phyloP scores from a whole-genome alignment of 2,113 vertebrate species.

The Vimba vimba region DNA sequence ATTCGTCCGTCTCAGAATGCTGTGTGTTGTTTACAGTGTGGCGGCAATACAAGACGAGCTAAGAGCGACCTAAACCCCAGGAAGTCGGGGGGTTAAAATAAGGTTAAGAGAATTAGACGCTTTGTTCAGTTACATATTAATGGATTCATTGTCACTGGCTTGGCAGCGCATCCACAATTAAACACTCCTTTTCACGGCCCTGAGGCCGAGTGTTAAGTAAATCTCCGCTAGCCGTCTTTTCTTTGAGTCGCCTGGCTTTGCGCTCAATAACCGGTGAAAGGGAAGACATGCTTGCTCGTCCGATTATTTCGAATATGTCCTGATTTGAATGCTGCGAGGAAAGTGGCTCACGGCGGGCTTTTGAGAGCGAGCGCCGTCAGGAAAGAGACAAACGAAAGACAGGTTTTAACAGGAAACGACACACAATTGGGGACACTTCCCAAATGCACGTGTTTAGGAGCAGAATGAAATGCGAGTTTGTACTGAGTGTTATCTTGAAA shows the following conservation, averaged over 20 bases:
- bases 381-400: constrained; percentile 10
- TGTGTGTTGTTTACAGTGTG: constrained; percentile 67
- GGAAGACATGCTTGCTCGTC: constrained; percentile 43
- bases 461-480: constrained; percentile 9
- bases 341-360: neutral
- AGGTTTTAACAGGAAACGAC: constrained; percentile 44
- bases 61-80: constrained; percentile 57
- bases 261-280: constrained; percentile 43
- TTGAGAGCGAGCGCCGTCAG: neutral
- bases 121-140: constrained; percentile 71
- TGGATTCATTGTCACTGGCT: constrained; percentile 67
- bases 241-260: constrained; percentile 17
- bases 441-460: neutral
- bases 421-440: constrained; percentile 31
- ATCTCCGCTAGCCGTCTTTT: constrained; percentile 42
- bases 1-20: constrained; percentile 61
- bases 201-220: constrained; percentile 69
- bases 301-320: constrained; percentile 52
- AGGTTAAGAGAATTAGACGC: constrained; percentile 76
- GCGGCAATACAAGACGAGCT: constrained; percentile 62
- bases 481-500: constrained; percentile 20
- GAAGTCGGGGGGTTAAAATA: constrained; percentile 62
- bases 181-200: constrained; percentile 67
- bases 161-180: constrained; percentile 73
- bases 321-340: neutral